Base-by-base conservation (phyloP, 2,888 invertebrate genomes). In the Agriopis aurantiaria region DNA sequence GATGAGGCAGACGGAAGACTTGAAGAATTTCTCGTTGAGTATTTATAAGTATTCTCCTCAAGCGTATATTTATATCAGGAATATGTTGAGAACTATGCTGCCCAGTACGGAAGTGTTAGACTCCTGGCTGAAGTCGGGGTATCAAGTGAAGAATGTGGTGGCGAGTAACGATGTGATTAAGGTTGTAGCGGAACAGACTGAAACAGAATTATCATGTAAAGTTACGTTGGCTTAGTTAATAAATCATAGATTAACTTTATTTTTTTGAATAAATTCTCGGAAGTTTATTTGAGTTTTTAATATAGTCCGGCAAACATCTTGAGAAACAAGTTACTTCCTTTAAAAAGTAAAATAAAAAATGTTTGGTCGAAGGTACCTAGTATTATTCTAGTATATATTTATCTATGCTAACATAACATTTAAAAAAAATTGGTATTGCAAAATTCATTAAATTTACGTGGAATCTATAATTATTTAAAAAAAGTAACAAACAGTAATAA, bases 11-110 rank as follows among this genome's bases (percentile, higher is more conserved):
- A 93, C 94, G 0, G 92, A 93, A 9, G 94, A 94, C 68, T 83
- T 93, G 69, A 93, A 92, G 79, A 92, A 92, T 74, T 94, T 94
- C 65, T 90, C 93, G 0, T 79, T 94, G 33, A 92, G 91, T 78
- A 87, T 93, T 67, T 94, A 94, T 76, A 93, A 91, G 76, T 93
- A 93, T 75, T 93, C 94, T 0, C 94, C 94, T 0, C 94, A 94
- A 78, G 91, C 93, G 0, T 94, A 94, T 63, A 89, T 94, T 73
- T 94, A 94, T 76, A 84, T 90, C 66, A 88, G 94, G 69, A 94
- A 94, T 80, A 89, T 89, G 8, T 81, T 94, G 76, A 81, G 94
- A 71, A 94, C 94, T 4, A 83, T 93, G 83, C 79, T 94, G 72
- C 94, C 94, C 0, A 89, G 92, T 78, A 92, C 92, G 7, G 93